Base-by-base conservation (phyloP, 2,888 invertebrate species). In the Gonocerus acuteangulatus region DNA sequence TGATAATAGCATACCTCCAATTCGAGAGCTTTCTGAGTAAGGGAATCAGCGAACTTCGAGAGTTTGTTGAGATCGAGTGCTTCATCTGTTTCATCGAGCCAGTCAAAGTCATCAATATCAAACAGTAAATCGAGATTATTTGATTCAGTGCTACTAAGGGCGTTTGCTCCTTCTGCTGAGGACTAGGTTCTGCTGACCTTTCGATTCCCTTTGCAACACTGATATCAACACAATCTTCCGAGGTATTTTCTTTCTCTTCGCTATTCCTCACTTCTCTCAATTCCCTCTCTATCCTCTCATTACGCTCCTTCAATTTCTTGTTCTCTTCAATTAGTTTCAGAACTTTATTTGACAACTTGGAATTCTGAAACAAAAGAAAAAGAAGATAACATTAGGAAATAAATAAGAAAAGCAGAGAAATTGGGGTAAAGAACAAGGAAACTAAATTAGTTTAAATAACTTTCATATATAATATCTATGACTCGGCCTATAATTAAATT, bases 91-190 rank as follows among this genome's bases (percentile, higher is more conserved):
- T 83, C 84, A 72, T 83, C 83, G 69, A 84, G 83, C 70, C 82
- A 82, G 78, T 87, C 85, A 80, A 88, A 80, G 73, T 86, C 85
- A 70, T 83, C 82, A 81, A 88, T 82, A 56, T 62, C 51, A 54
- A 48, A 63, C 39, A 39, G 47, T 44, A 45, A 58, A 62, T 82
- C 82, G 87, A 68, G 80, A 80, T 74, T 39, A n/a, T 39, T 13
- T n/a, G n/a, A 86, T 81, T 39, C 23, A 61, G 54, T 11, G 75
- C 73, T 62, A 66, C 58, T 54, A 16, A 58, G 18, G 49, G 59
- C 39, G 48, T 42, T 51, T 18, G 19, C 34, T 90, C 93, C 95
- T 92, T 85, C 96, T 81, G 95, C 88, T 81, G 91, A 95, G 94
- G 93, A 84, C 79, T 75, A 74, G 85, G 86, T 84, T 80, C 86